Evolutionary conservation across 2,113 vertebrate species (phyloP).

Genomic region (Meriones unguiculatus): DNA sequence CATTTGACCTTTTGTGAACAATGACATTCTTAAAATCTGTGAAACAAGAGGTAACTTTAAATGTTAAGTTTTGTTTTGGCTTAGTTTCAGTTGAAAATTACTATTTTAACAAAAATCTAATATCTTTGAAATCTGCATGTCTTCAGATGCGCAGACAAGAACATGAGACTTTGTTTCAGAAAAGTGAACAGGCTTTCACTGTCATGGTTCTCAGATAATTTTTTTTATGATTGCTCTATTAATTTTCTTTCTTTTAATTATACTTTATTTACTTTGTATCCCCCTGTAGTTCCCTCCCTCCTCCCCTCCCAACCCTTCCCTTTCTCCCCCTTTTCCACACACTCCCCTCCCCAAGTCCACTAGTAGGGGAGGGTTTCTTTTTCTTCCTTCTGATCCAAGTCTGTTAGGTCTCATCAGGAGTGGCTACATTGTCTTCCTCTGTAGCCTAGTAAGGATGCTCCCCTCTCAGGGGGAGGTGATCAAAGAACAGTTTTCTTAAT

Average conservation of each 20-base stretch:
- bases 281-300: too few relatives aligned
- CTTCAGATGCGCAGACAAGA: not conserved
- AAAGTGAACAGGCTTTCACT: not conserved
- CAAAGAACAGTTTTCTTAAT: not conserved
- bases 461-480: too few relatives aligned
- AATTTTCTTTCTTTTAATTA: not conserved
- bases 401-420: too few relatives aligned
- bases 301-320: too few relatives aligned
- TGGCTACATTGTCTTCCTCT: too few relatives aligned
- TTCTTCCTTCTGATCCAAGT: too few relatives aligned
- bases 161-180: not conserved
- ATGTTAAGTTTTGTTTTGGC: not conserved
- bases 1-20: not conserved
- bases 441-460: too few relatives aligned
- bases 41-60: not conserved
- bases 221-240: conserved; percentile 19
- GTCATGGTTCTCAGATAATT: not conserved
- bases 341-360: too few relatives aligned
- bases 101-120: not conserved
- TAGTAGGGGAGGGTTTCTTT: too few relatives aligned
- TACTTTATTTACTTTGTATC: too few relatives aligned
- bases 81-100: not conserved
- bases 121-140: not conserved
- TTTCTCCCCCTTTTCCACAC: too few relatives aligned
- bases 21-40: not conserved